Base-by-base conservation (phyloP, 1,140 invertebrate species). In the Trichonephila clavipes region DNA sequence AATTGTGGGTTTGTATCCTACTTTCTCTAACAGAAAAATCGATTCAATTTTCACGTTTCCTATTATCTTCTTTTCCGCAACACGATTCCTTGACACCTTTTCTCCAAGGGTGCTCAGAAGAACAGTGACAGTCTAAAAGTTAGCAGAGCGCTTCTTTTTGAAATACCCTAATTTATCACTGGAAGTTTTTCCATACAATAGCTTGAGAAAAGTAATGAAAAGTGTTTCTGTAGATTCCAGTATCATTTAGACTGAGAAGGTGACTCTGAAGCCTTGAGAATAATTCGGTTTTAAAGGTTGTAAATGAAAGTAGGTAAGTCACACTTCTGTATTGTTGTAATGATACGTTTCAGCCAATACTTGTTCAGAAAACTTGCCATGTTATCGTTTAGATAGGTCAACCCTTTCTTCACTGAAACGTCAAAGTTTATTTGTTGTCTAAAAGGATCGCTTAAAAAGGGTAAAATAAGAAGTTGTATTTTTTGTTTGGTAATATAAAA, bases 1-100 rank as follows among this genome's bases (percentile, higher is more conserved):
- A 85, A 85, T 85, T 85, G 21, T n/a, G 21, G 18, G 58, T 2
- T 28, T 24, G 24, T 24, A 59, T 34, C 18, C 21, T 59, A 28
- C 83, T 85, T 59, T 85, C 28, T 85, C 82, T 28, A 18, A 34
- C 18, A 34, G 14, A 51, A 51, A 77, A 85, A 59, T 85, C 28
- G 51, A 19, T 59, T 61, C 21, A 21, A 28, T 44, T 85, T 85
- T 85, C 83, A 85, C 83, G 83, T 59, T 85, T 85, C 24, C 58
- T 21, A 85, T 85, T 85, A 85, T 59, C 83, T 61, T 24, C 51
- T 51, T 24, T 18, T 24, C 83, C 58, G 5, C 14, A 59, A n/a
- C 83, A 59, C 58, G 58, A 59, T 85, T 85, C 83, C 83, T 85
- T 85, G 83, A 85, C 83, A 85, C 58, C 83, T 24, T 85, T 85